Evolutionary conservation across 2,888 invertebrate species (phyloP).

Genomic region (Agriotes lineatus): DNA sequence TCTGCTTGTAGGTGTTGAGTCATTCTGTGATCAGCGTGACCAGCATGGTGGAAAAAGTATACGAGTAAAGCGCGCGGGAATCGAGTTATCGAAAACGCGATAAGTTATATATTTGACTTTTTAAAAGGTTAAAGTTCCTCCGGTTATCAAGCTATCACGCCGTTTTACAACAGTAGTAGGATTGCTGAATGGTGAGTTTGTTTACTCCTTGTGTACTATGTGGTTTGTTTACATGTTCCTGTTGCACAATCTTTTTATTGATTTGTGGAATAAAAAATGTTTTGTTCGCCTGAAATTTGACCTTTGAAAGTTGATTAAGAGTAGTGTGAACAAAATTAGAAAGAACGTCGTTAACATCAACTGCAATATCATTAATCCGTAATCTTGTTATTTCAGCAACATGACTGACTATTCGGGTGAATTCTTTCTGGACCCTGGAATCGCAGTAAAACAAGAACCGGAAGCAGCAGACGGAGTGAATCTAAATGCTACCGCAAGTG

Average conservation of each 20-base stretch:
- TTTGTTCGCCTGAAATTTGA: neutral
- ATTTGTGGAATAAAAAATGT: conserved; percentile 18
- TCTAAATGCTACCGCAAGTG: conserved; percentile 70
- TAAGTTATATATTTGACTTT: conserved; percentile 46
- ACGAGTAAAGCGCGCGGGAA: conserved; percentile 48
- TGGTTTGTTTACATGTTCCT: conserved; percentile 50
- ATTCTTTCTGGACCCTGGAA: conserved; percentile 73
- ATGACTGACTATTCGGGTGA: conserved; percentile 77
- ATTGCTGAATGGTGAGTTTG: conserved; percentile 46
- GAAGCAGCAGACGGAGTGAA: conserved; percentile 63
- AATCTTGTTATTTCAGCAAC: too few species aligned
- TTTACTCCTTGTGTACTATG: conserved; percentile 43
- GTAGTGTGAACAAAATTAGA: too few species aligned
- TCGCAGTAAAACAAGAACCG: conserved; percentile 75
- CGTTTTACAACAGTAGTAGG: conserved; percentile 34
- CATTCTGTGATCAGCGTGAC: conserved; percentile 45
- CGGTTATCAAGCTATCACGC: conserved; percentile 32
- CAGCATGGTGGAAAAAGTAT: conserved; percentile 45
- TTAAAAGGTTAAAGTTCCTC: conserved; percentile 49
- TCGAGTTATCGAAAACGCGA: conserved; percentile 46
- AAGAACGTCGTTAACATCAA: too few species aligned
- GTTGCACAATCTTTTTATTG: conserved; percentile 50
- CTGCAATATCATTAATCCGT: too few species aligned
- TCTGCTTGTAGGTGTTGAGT: conserved; percentile 48
- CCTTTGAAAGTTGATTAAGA: neutral